These are phyloP conservation scores for Trilocha varians DNA, from an alignment of 2,888 invertebrate species.

Conservation along the genomic window DNA sequence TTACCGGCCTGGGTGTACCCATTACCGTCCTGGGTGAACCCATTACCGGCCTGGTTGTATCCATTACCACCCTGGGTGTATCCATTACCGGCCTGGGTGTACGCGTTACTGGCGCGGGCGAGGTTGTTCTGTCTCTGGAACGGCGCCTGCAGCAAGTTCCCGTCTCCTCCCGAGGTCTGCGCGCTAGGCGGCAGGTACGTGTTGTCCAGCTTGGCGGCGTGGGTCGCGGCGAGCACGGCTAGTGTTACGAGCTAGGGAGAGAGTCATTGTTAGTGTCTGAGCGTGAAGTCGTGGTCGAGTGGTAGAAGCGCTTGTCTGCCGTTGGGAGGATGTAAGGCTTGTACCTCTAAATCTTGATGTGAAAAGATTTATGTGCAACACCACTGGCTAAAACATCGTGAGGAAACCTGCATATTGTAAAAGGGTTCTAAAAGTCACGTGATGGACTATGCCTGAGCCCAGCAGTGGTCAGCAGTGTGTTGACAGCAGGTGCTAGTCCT, in stretches of 20 bases:
- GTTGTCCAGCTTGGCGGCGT: conserved; percentile 51
- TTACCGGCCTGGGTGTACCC: conserved; percentile 7
- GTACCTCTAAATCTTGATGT: too few species aligned
- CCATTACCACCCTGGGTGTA: conserved; percentile 18
- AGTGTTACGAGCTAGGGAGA: conserved; percentile 48
- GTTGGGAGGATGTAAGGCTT: too few species aligned
- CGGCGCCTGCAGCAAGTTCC: conserved; percentile 41
- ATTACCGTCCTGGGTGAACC: conserved; percentile 12
- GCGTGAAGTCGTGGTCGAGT: too few species aligned
- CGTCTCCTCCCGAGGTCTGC: conserved; percentile 38
- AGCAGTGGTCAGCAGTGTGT: too few species aligned
- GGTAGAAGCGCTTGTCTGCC: too few species aligned
- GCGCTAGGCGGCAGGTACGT: conserved; percentile 52
- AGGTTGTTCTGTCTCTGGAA: conserved; percentile 11
- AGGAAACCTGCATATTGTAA: too few species aligned
- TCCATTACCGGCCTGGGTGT: conserved; percentile 12
- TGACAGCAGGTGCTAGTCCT: too few species aligned
- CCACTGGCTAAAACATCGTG: too few species aligned
- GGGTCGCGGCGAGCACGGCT: conserved; percentile 35
- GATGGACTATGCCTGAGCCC: too few species aligned
- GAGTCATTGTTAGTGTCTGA: too few species aligned
- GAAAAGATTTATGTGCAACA: too few species aligned
- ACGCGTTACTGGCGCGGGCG: conserved; percentile 6
- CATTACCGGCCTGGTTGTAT: conserved; percentile 12
- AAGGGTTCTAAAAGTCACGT: too few species aligned